phyloP scores from a whole-genome alignment of 2,797 vertebrate genomes.

The Diceros bicornis region DNA sequence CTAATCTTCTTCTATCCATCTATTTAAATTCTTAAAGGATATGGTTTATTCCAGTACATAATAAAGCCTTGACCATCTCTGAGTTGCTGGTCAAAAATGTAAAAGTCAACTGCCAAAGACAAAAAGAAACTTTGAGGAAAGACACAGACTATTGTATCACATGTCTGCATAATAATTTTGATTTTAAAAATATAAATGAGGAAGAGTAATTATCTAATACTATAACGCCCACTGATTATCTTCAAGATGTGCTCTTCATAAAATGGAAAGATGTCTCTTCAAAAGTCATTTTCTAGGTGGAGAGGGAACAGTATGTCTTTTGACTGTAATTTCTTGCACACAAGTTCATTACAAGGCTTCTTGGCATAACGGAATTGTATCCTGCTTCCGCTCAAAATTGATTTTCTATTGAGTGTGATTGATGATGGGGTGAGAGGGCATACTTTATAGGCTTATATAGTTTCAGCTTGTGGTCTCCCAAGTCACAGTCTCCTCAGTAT shows the following conservation, averaged over 20 bases:
- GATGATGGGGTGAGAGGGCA: fast-evolving
- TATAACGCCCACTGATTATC: neutral
- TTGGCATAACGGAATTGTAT: neutral
- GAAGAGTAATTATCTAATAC: neutral
- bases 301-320: neutral
- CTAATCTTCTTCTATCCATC: neutral
- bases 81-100: neutral
- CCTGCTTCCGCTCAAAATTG: neutral
- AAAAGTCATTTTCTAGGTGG: neutral
- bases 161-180: neutral
- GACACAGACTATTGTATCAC: neutral
- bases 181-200: neutral
- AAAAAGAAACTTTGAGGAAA: neutral
- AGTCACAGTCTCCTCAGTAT: neutral
- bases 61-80: neutral
- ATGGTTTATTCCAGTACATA: neutral
- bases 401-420: neutral
- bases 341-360: neutral
- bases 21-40: neutral
- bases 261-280: neutral
- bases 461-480: neutral
- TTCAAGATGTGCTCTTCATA: neutral
- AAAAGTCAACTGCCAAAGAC: neutral
- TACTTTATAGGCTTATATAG: neutral
- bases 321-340: neutral